A percentile compares a stretch with the other conserved stretches of the same genome.
Evolutionary conservation across 2,797 vertebrate species (phyloP).

Genomic region (Aulostomus chinensis): DNA sequence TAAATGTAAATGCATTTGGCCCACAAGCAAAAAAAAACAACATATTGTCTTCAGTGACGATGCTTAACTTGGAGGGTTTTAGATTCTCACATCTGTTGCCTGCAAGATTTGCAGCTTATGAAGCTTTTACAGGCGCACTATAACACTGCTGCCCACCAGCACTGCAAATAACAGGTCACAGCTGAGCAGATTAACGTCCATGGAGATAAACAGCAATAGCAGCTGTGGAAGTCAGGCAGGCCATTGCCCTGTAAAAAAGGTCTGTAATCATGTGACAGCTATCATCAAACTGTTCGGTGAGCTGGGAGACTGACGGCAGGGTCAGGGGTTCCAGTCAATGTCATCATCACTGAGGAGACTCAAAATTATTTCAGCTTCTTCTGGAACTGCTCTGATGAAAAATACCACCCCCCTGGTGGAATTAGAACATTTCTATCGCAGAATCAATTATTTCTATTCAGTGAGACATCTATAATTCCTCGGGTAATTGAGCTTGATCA

Average conservation of each 20-base stretch:
- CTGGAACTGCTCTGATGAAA: neutral
- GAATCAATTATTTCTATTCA: neutral
- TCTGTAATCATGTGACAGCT: slow-evolving; percentile 24
- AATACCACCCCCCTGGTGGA: neutral
- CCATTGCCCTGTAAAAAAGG: slow-evolving; percentile 24
- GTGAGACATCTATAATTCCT: neutral
- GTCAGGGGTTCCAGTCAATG: slow-evolving; percentile 17
- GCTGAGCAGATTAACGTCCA: slow-evolving; percentile 70
- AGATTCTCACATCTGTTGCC: slow-evolving; percentile 55
- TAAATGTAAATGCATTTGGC: slow-evolving; percentile 1
- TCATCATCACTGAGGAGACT: neutral
- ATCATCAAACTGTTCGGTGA: slow-evolving; percentile 18
- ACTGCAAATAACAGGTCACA: slow-evolving; percentile 58
- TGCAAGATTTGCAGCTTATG: slow-evolving; percentile 64
- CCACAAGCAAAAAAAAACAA: neutral
- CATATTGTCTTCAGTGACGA: slow-evolving; percentile 4
- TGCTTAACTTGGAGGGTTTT: slow-evolving; percentile 28
- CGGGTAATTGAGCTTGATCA: neutral
- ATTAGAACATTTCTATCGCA: neutral
- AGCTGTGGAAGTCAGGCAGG: slow-evolving; percentile 43
- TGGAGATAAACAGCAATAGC: slow-evolving; percentile 62
- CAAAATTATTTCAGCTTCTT: neutral
- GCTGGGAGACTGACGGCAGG: slow-evolving; percentile 11
- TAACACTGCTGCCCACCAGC: slow-evolving; percentile 23
- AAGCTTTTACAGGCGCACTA: slow-evolving; percentile 50